These are phyloP conservation scores for Odocoileus hemionus DNA, from an alignment of 2,113 vertebrate species.

Conservation along the genomic window DNA sequence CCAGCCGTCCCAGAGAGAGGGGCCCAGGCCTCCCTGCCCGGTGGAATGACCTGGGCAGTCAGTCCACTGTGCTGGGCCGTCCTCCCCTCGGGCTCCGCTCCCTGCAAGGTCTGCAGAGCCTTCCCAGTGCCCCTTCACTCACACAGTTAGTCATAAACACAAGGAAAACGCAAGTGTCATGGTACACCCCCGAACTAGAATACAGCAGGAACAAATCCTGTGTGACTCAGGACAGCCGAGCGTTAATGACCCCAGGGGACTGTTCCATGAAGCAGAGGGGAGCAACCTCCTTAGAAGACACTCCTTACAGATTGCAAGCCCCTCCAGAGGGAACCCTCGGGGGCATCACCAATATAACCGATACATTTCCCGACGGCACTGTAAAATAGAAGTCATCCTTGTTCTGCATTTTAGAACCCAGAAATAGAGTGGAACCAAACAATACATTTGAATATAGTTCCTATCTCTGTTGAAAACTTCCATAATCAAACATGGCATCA, in stretches of 20 bases:
- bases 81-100: fast-evolving
- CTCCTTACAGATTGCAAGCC: background rate
- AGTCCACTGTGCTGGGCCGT: no score
- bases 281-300: background rate
- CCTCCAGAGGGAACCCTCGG: background rate
- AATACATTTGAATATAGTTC: background rate
- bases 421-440: background rate
- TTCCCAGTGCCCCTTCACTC: background rate
- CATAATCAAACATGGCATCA: background rate
- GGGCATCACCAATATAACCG: background rate
- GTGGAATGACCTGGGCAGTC: background rate
- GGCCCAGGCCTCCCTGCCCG: background rate
- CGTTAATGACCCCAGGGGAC: background rate
- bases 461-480: background rate
- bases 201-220: background rate
- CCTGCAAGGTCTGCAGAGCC: background rate
- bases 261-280: background rate
- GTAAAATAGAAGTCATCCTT: background rate
- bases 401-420: background rate
- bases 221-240: background rate
- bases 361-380: background rate
- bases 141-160: background rate
- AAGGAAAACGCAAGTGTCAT: background rate
- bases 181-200: background rate
- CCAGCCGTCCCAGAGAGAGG: background rate